A percentile compares a stretch with the other conserved stretches of the same genome.
These are phyloP conservation scores for Tribolium castaneum DNA, from an alignment of 1,140 invertebrate genomes.

Conservation along the genomic window DNA sequence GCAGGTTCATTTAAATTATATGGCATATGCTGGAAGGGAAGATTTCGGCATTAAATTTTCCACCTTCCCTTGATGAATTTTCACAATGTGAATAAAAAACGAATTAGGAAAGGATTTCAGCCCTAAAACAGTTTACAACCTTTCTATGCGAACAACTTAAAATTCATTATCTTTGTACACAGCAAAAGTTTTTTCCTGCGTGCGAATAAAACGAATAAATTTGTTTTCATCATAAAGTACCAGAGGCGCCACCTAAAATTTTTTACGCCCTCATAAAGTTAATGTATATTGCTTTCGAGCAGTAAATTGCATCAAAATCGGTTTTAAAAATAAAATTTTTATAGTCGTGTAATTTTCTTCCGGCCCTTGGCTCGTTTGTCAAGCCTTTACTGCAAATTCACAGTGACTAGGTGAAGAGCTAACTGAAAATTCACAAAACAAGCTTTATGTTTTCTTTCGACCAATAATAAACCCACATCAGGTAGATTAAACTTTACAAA, in stretches of 20 bases:
- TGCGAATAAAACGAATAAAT: conserved; percentile 23
- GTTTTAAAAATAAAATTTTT: conserved; percentile 34
- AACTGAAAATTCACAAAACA: too few relatives aligned
- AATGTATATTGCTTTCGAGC: conserved; percentile 34
- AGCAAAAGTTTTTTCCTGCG: too few relatives aligned
- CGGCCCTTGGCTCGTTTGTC: not conserved
- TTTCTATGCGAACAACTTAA: not conserved
- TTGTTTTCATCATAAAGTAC: conserved; percentile 35
- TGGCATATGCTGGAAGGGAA: conserved; percentile 34
- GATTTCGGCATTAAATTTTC: conserved; percentile 18
- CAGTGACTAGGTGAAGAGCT: too few relatives aligned
- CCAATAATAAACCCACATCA: too few relatives aligned
- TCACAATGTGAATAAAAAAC: conserved; percentile 21
- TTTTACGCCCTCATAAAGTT: conserved; percentile 24
- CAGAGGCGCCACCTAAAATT: conserved; percentile 21
- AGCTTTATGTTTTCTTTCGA: too few relatives aligned
- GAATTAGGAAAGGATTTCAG: conserved; percentile 10
- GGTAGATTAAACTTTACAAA: too few relatives aligned
- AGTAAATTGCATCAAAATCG: conserved; percentile 30
- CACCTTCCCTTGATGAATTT: conserved; percentile 5
- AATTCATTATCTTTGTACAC: too few relatives aligned
- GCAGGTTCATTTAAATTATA: conserved; percentile 42
- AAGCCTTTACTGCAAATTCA: not conserved
- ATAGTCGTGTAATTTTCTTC: conserved; percentile 20
- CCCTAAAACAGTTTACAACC: not conserved